Percentiles rank a stretch among this genome's conserved stretches.
These are phyloP conservation scores for Junonia oenone DNA, from an alignment of 2,888 invertebrate genomes.

Conservation along the genomic window DNA sequence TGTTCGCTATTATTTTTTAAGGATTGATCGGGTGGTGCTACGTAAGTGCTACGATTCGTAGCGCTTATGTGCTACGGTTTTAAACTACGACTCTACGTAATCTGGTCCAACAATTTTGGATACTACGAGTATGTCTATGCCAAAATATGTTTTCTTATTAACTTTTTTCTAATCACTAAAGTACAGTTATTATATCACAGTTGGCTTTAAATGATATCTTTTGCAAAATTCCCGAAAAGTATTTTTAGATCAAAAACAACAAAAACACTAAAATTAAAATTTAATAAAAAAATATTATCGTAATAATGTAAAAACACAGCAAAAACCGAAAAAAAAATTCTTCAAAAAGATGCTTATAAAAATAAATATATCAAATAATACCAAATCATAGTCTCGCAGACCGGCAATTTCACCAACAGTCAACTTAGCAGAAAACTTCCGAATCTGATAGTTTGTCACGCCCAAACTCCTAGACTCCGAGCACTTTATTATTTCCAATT, in stretches of 20 bases:
- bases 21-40: not conserved
- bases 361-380: not conserved
- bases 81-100: not conserved
- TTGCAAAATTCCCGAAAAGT: too few species aligned
- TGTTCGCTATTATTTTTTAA: conserved; percentile 5
- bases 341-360: not conserved
- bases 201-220: too few species aligned
- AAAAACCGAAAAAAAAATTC: too few species aligned
- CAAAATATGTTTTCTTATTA: not conserved
- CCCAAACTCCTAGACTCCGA: conserved; percentile 26
- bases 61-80: not conserved
- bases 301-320: too few species aligned
- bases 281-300: too few species aligned
- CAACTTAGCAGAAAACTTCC: conserved; percentile 5
- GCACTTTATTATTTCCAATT: conserved; percentile 29
- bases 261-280: not conserved
- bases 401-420: conserved; percentile 8
- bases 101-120: not conserved
- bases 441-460: conserved; percentile 27
- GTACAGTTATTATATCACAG: too few species aligned
- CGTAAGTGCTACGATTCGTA: not conserved
- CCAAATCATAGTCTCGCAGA: not conserved
- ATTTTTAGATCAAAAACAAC: too few species aligned
- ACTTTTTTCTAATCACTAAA: not conserved
- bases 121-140: not conserved